These are phyloP conservation scores for Dicerorhinus sumatrensis DNA, from an alignment of 2,113 vertebrate species.

Conservation along the genomic window DNA sequence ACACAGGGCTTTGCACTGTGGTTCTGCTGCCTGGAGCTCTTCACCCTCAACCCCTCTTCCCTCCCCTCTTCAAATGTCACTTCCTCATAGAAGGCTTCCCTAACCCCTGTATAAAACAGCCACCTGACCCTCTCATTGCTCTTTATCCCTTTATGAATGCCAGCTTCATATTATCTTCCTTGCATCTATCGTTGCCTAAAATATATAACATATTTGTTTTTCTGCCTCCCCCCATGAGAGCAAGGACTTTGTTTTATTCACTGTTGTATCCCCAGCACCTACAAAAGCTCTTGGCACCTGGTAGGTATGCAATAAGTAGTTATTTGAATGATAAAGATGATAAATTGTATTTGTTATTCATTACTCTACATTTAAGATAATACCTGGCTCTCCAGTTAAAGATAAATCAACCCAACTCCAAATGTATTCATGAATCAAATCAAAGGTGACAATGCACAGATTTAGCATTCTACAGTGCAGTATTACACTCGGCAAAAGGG, in stretches of 20 bases:
- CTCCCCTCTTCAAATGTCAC: not conserved
- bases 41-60: not conserved
- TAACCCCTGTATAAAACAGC: not conserved
- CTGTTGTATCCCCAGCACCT: not conserved
- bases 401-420: not conserved
- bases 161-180: not conserved
- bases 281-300: not conserved
- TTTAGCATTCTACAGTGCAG: constrained; percentile 29
- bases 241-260: not conserved
- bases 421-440: constrained; percentile 7
- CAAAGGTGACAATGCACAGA: constrained; percentile 17
- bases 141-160: not conserved
- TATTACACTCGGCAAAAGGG: not conserved
- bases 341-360: not conserved
- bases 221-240: not conserved
- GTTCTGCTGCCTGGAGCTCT: not conserved
- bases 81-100: not conserved
- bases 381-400: not conserved
- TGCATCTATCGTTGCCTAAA: not conserved
- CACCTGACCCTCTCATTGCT: not conserved
- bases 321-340: not conserved
- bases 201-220: not conserved
- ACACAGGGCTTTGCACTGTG: not conserved
- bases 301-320: not conserved
- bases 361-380: not conserved